Conservation (phyloP, 2,113 vertebrate species). For the Pseudorhombus dupliciocellatus region DNA sequence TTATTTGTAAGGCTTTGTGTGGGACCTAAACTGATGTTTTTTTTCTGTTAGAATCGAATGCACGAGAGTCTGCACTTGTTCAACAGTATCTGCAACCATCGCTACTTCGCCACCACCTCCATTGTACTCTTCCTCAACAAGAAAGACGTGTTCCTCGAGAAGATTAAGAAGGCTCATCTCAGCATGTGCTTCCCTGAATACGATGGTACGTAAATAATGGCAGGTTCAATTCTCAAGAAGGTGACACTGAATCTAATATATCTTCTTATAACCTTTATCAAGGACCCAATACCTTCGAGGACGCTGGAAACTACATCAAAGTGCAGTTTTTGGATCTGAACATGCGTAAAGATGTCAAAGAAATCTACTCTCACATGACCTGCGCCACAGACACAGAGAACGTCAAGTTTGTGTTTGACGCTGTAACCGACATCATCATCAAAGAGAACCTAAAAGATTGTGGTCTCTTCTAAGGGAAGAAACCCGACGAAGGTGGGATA, state of each 20-base stretch:
- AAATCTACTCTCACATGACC: conserved; percentile 99
- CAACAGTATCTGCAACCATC: conserved; percentile 99
- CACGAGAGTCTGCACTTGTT: conserved; percentile 99
- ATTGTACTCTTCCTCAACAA: conserved; percentile 99
- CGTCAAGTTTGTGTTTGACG: conserved; percentile 98
- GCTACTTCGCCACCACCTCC: conserved; percentile 94
- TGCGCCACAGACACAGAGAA: conserved; percentile 98
- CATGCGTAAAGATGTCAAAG: conserved; percentile 91
- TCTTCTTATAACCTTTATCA: not conserved
- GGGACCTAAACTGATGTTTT: not conserved
- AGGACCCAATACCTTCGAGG: conserved; percentile 96
- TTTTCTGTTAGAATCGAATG: conserved; percentile 90
- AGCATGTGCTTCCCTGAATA: conserved; percentile 99
- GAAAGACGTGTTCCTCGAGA: conserved; percentile 96
- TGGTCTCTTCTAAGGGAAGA: conserved; percentile 89
- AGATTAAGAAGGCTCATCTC: conserved; percentile 98
- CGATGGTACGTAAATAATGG: conserved; percentile 81
- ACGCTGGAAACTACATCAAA: conserved; percentile 97
- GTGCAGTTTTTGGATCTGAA: conserved; percentile 96
- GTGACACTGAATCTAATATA: not conserved
- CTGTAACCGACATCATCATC: conserved; percentile 98
- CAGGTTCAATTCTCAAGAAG: not conserved
- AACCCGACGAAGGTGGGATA: conserved; percentile 40
- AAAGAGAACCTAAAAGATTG: conserved; percentile 99
- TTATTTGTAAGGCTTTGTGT: not conserved